Evolutionary conservation across 2,113 vertebrate species (phyloP).

Genomic region (Alouatta palliata): DNA sequence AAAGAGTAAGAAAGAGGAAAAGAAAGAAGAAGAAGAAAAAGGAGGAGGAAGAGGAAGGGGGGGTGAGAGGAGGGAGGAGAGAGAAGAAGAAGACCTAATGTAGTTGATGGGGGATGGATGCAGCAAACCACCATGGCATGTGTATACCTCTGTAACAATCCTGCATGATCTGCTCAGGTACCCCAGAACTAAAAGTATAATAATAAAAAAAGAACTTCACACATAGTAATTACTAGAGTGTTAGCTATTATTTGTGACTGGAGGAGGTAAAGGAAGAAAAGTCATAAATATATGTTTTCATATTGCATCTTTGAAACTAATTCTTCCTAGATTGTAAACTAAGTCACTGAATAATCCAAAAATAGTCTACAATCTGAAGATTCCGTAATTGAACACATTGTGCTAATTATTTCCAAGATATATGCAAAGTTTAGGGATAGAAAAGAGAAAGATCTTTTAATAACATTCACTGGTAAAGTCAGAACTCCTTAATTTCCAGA

Average conservation of each 20-base stretch:
- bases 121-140: too few relatives aligned
- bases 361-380: constrained; percentile 49
- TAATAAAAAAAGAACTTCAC: background rate
- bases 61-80: too few relatives aligned
- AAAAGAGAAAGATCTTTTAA: constrained; percentile 15
- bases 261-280: constrained; percentile 36
- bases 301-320: constrained; percentile 27
- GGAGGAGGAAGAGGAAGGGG: too few relatives aligned
- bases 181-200: too few relatives aligned
- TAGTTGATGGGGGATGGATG: too few relatives aligned
- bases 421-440: background rate
- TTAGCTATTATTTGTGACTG: constrained; percentile 34
- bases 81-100: background rate
- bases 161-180: too few relatives aligned
- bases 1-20: background rate
- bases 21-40: too few relatives aligned
- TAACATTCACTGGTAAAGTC: constrained; percentile 13
- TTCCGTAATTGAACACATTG: background rate
- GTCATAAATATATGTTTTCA: constrained; percentile 41
- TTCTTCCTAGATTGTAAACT: constrained; percentile 30
- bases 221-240: background rate
- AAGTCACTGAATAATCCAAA: constrained; percentile 63
- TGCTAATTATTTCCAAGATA: constrained; percentile 41
- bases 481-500: background rate
- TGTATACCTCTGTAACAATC: too few relatives aligned